phyloP scores from a whole-genome alignment of 2,888 invertebrate genomes.

The Drosophila nr. perissopoda region DNA sequence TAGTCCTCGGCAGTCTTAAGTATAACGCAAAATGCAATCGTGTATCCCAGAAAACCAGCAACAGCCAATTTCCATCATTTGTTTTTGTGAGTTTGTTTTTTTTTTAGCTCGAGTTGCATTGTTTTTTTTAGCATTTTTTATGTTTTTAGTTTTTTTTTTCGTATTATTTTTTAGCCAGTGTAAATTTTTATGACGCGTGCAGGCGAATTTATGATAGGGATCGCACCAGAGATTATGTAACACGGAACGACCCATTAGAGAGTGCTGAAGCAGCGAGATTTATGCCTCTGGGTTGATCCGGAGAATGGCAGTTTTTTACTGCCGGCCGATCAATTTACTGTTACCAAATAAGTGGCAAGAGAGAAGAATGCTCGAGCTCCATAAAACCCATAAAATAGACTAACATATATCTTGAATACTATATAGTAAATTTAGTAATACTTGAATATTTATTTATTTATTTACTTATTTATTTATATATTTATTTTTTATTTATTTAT shows the following conservation, averaged over 20 bases:
- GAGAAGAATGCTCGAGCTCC: neutral
- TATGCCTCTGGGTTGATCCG: slow-evolving; percentile 8
- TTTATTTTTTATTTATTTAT: too few species aligned
- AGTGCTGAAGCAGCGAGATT: neutral
- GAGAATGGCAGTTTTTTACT: neutral
- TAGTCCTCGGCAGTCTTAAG: slow-evolving; percentile 6
- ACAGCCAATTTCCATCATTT: slow-evolving; percentile 21
- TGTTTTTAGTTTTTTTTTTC: neutral
- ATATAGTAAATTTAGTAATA: neutral
- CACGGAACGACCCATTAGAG: neutral
- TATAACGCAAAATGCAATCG: slow-evolving; percentile 65
- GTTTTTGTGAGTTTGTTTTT: neutral
- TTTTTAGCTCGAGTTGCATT: slow-evolving; percentile 36
- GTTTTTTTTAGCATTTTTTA: slow-evolving; percentile 12
- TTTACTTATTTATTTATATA: too few species aligned
- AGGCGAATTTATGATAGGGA: slow-evolving; percentile 36
- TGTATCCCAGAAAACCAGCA: slow-evolving; percentile 6
- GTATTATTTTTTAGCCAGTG: slow-evolving; percentile 6
- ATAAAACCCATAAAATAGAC: neutral
- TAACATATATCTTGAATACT: neutral
- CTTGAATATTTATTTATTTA: neutral
- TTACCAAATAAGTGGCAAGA: neutral
- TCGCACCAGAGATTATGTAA: slow-evolving; percentile 25
- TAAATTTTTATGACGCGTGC: slow-evolving; percentile 41
- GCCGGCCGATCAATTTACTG: neutral